Base-by-base conservation (phyloP, 2,113 vertebrate species). In the Pollimyrus isidori region DNA sequence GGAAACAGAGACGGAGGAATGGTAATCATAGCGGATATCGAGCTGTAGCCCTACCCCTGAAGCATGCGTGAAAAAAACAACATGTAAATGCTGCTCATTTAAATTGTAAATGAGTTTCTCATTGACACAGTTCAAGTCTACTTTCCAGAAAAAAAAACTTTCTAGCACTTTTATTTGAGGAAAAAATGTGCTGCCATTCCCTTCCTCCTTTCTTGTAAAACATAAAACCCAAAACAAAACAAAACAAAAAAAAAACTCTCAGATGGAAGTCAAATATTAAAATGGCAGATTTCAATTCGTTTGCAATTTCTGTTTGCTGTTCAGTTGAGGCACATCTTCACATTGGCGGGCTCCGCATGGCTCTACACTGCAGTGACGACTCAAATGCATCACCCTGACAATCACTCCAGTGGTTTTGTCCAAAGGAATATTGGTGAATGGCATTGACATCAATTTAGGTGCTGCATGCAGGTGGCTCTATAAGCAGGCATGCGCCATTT, bases 61-160 rank as follows among this genome's bases (percentile, higher is more conserved):
- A 89, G 88, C 88, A 53, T 46, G 76, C 35, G 76, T 58, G 9
- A 35, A 85, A 89, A 84, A 89, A 53, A 89, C 50, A 42, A 46
- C 80, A 58, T 84, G 88, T 58, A 89, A 89, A 89, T 89, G 50
- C 30, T 50, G 88, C 80, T 85, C 80, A 89, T 89, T 89, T 89
- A 39, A 84, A 89, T 89, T 89, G 88, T 53, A 89, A 84, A 89
- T 39, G 35, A 30, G 52, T 58, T 84, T 84, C 52, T 45, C 88
- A 83, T 76, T 82, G 49, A 58, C 35, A 39, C 52, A 42, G 49
- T 58, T 83, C 26, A 84, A 48, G 52, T 58, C 39, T 56, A 42
- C 76, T 89, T 83, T 58, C 23, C 80, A 42, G 19, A 89, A 53
- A 39, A 30, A 45, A 53, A 53, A 86, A 89, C 62, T 89, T 87